Evolutionary conservation across 1,140 invertebrate species (phyloP).

Genomic region (Bombyx mori): DNA sequence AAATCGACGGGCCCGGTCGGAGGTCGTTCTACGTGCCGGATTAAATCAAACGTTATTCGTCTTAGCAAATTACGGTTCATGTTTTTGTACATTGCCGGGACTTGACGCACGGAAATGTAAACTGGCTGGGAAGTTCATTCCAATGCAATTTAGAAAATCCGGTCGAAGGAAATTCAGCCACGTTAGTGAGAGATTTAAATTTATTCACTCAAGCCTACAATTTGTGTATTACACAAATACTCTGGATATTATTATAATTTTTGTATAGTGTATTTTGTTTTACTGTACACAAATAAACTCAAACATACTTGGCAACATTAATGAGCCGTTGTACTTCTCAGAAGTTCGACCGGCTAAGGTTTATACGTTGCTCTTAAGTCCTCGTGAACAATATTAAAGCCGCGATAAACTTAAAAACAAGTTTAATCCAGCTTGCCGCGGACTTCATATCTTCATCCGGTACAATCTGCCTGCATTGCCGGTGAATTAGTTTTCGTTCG

Average conservation of each 20-base stretch:
- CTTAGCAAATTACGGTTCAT: constrained; percentile 62
- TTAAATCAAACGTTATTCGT: constrained; percentile 68
- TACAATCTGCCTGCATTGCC: constrained; percentile 46
- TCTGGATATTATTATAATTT: neutral
- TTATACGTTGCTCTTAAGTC: constrained; percentile 52
- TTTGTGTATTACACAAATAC: neutral
- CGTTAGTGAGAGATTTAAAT: constrained; percentile 10
- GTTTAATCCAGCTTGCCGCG: constrained; percentile 56
- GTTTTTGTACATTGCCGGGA: constrained; percentile 39
- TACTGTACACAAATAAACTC: neutral
- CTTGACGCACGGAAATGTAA: constrained; percentile 37
- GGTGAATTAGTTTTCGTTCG: constrained; percentile 36
- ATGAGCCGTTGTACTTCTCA: constrained; percentile 21
- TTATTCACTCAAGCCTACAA: constrained; percentile 4
- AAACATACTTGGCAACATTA: constrained; percentile 9
- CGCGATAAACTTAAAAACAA: constrained; percentile 64
- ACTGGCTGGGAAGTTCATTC: constrained; percentile 27
- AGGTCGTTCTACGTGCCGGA: constrained; percentile 48
- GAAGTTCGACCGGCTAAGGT: constrained; percentile 33
- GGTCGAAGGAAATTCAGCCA: constrained; percentile 17
- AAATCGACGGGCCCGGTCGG: constrained; percentile 51
- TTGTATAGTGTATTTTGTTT: neutral
- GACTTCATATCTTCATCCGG: constrained; percentile 46
- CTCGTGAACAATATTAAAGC: constrained; percentile 62
- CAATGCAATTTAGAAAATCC: constrained; percentile 31